Conservation (phyloP, 2,888 invertebrate species). For the Cataglyphis altisquamis region DNA sequence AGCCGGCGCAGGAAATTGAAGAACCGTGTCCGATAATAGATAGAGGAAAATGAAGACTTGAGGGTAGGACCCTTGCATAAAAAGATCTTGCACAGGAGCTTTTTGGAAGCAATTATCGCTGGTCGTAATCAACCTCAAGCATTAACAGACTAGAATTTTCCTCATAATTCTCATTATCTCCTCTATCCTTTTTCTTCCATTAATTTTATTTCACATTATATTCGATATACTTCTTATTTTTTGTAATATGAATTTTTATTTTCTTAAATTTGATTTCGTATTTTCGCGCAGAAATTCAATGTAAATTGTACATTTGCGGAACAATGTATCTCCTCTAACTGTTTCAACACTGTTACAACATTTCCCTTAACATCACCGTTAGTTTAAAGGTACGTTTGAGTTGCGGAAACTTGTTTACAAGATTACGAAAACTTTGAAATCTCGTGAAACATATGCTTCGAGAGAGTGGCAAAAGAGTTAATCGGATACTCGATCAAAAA, state of each 20-base stretch:
- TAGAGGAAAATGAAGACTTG: constrained; percentile 17
- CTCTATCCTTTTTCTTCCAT: not conserved
- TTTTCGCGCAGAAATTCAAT: not conserved
- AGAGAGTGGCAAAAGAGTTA: constrained; percentile 10
- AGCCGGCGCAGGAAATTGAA: constrained; percentile 37
- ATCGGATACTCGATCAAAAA: not conserved
- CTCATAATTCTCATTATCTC: not conserved
- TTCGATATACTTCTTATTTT: not conserved
- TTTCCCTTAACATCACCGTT: constrained; percentile 1
- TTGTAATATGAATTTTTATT: constrained; percentile 1
- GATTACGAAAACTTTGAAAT: not conserved
- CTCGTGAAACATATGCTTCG: constrained; percentile 1
- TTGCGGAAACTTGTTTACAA: not conserved
- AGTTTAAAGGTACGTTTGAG: constrained; percentile 16
- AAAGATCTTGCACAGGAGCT: not conserved
- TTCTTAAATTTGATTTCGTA: not conserved
- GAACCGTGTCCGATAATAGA: constrained; percentile 39
- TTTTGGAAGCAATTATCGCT: constrained; percentile 32
- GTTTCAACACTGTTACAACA: not conserved
- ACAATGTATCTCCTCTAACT: not conserved
- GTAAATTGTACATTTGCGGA: not conserved
- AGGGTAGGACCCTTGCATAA: not conserved
- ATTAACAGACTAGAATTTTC: constrained; percentile 4
- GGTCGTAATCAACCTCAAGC: constrained; percentile 16
- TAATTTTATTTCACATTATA: not conserved